Conservation (phyloP, 2,888 invertebrate species). For the Philonicus albiceps region DNA sequence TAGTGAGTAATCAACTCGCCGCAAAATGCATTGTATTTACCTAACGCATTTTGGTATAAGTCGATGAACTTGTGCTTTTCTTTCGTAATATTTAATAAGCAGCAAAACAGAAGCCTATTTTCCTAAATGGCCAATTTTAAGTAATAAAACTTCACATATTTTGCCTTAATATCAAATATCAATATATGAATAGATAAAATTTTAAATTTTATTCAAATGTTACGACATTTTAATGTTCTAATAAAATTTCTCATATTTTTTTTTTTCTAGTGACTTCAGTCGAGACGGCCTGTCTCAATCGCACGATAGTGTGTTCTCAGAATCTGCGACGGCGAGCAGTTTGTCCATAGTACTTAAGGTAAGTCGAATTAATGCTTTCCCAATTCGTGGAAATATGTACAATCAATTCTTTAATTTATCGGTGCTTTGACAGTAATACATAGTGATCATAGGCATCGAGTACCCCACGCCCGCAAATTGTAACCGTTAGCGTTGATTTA, state of each 20-base stretch:
- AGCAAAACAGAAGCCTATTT: no score
- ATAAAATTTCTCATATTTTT: neutral
- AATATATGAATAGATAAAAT: neutral
- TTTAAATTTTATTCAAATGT: neutral
- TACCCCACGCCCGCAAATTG: neutral
- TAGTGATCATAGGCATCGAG: neutral
- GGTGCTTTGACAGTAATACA: neutral
- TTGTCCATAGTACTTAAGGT: conserved; percentile 62
- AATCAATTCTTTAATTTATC: neutral
- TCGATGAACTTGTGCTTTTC: no score
- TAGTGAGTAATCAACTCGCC: neutral
- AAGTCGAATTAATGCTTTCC: conserved; percentile 49
- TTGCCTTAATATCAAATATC: neutral
- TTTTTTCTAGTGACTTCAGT: conserved; percentile 58
- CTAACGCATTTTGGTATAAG: no score
- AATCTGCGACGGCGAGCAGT: conserved; percentile 63
- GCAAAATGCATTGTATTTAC: no score
- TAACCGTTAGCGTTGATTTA: neutral
- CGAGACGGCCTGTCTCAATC: conserved; percentile 78
- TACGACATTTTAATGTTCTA: neutral
- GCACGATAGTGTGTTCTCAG: conserved; percentile 91
- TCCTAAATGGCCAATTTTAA: no score
- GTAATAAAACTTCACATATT: no score
- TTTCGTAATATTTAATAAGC: no score
- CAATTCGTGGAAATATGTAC: neutral